Base-by-base conservation (phyloP, 2,113 vertebrate species). In the Tapirus terrestris region DNA sequence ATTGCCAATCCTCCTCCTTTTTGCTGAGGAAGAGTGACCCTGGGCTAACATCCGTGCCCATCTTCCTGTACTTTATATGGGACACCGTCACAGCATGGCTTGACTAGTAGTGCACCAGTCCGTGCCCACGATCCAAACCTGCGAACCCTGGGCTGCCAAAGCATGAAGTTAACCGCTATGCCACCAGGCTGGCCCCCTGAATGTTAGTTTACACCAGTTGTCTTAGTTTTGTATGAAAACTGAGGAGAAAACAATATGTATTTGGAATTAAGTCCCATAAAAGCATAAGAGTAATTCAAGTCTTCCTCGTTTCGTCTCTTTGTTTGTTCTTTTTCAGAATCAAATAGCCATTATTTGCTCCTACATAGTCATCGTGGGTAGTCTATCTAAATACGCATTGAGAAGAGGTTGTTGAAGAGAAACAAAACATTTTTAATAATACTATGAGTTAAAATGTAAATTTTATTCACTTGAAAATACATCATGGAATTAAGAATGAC, bases 201-300 rank as follows among this genome's bases (percentile, higher is more conserved):
- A 33, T n/a, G 25, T 76, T 43, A 33, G n/a, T 67, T 89, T 63
- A 85, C 8, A 33, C 29, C 2, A 72, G 48, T 80, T 94, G 27
- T 63, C 21, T 84, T 63, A 33, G 21, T 73, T 89, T 93, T 95
- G 11, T 70, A 45, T 81, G 43, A 84, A 84, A 97, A 61, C 90
- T 23, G 23, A 36, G 3, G 21, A 36, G 36, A 94, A 93, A 93
- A 79, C 33, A 45, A 21, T 80, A 75, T 79, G 33, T 27, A 8
- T 48, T 91, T 91, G 48, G 36, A 93, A 87, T 80, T 67, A 89
- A 75, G 8, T 7, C 6, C 58, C 8, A 80, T 58, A 36, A 75
- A 81, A n/a, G 16, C 14, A 27, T 60, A 82, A 39, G 51, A 86
- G 39, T 77, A 90, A 82, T 51, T 92, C 17, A 82, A 60, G 6